Conservation (phyloP, 2,113 vertebrate genomes). For the Semicossyphus pulcher region DNA sequence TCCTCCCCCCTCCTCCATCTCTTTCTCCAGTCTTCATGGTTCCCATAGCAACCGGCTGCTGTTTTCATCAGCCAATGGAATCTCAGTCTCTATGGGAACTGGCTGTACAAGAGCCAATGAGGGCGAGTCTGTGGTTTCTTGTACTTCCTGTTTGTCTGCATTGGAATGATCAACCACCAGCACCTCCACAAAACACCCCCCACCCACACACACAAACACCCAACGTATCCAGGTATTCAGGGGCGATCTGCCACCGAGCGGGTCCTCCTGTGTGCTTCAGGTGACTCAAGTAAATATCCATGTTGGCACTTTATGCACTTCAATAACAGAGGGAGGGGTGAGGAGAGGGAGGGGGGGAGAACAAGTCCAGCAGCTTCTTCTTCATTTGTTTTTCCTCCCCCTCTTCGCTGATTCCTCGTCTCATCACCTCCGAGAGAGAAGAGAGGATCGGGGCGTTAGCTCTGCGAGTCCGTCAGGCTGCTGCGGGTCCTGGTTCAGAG, state of each 20-base stretch:
- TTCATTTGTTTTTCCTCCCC: neutral
- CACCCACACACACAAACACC: neutral
- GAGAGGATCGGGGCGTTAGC: neutral
- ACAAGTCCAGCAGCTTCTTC: slow-evolving; percentile 44
- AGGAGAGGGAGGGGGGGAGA: neutral
- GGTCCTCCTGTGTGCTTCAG: slow-evolving; percentile 41
- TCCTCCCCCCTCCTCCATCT: slow-evolving; percentile 16
- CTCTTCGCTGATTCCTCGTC: neutral
- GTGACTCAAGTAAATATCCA: slow-evolving; percentile 73
- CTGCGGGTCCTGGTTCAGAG: neutral
- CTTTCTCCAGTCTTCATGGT: slow-evolving; percentile 42
- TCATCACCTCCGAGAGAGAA: neutral
- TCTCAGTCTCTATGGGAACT: slow-evolving; percentile 64
- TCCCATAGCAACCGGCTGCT: slow-evolving; percentile 64
- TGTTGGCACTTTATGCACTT: slow-evolving; percentile 85
- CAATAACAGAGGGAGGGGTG: slow-evolving; percentile 37
- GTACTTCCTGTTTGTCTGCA: slow-evolving; percentile 47
- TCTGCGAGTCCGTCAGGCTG: neutral
- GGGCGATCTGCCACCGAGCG: neutral
- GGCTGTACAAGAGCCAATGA: slow-evolving; percentile 53
- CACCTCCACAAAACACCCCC: neutral
- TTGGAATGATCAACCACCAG: slow-evolving; percentile 58
- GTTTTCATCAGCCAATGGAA: slow-evolving; percentile 56
- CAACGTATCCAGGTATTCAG: neutral
- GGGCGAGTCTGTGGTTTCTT: slow-evolving; percentile 45